Percentiles rank a stretch among this genome's conserved stretches.
Conservation (phyloP, 2,113 vertebrate species). For the Tamias sibiricus region DNA sequence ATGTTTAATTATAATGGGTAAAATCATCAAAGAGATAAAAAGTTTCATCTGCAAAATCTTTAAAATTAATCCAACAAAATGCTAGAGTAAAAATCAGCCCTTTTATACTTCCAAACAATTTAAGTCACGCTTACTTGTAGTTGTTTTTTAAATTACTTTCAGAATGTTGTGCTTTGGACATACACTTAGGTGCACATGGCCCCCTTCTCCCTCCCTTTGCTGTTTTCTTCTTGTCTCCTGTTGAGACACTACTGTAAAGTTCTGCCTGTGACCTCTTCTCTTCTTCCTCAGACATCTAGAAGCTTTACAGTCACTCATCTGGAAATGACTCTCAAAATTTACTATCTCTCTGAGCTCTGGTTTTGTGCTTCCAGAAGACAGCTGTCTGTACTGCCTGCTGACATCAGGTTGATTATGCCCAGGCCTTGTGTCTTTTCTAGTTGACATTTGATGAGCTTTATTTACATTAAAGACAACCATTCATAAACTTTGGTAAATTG, state of each 20-base stretch:
- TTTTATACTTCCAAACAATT: background rate
- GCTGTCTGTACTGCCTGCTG: background rate
- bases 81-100: background rate
- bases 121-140: background rate
- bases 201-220: no score
- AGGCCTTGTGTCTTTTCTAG: background rate
- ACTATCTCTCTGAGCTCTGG: background rate
- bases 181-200: fast-evolving
- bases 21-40: background rate
- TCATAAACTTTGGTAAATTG: background rate
- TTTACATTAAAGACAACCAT: background rate
- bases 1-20: background rate
- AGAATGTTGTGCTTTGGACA: fast-evolving
- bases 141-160: no score
- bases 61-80: background rate
- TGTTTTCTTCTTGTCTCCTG: background rate
- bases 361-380: background rate
- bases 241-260: background rate
- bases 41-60: background rate
- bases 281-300: background rate
- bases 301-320: no score
- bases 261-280: background rate
- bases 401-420: no score
- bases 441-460: background rate
- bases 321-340: background rate